Conservation (phyloP, 2,797 vertebrate species). For the Gymnocypris eckloni region DNA sequence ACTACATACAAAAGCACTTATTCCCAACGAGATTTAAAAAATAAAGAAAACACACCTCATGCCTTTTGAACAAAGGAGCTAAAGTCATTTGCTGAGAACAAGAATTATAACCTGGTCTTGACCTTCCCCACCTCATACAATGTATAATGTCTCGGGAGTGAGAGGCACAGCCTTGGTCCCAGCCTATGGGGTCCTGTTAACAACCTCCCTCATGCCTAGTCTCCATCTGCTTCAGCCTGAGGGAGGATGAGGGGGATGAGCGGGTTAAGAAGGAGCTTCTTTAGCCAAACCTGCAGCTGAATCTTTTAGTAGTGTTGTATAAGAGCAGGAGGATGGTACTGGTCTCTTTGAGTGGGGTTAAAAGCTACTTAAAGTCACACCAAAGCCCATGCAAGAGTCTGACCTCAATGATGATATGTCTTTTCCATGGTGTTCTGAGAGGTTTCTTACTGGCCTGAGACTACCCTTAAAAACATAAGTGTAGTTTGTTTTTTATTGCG, state of each 20-base stretch:
- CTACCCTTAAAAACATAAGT: neutral
- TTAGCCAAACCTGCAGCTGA: neutral
- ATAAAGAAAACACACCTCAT: neutral
- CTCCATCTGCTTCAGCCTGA: slow-evolving; percentile 38
- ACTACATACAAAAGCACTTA: slow-evolving; percentile 12
- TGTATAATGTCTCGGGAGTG: slow-evolving; percentile 4
- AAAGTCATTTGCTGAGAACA: neutral
- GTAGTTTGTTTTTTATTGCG: neutral
- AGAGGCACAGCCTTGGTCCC: slow-evolving; percentile 8
- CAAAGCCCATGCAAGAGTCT: neutral
- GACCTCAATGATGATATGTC: neutral
- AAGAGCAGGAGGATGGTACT: neutral
- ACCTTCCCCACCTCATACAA: neutral
- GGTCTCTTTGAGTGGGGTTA: slow-evolving; percentile 7
- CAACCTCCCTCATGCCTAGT: slow-evolving; percentile 5
- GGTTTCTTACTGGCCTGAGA: neutral
- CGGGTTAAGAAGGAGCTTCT: slow-evolving; percentile 17
- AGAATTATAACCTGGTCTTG: neutral
- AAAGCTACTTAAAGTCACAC: neutral
- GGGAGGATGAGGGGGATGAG: slow-evolving; percentile 14
- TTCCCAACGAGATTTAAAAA: neutral
- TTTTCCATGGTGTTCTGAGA: neutral
- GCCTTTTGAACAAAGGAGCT: neutral
- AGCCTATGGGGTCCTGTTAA: slow-evolving; percentile 22
- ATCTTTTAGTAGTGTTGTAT: slow-evolving; percentile 15